A percentile compares a stretch with the other conserved stretches of the same genome.
Conservation (phyloP, 2,797 vertebrate genomes). For the Neosilurus mollespiculum region DNA sequence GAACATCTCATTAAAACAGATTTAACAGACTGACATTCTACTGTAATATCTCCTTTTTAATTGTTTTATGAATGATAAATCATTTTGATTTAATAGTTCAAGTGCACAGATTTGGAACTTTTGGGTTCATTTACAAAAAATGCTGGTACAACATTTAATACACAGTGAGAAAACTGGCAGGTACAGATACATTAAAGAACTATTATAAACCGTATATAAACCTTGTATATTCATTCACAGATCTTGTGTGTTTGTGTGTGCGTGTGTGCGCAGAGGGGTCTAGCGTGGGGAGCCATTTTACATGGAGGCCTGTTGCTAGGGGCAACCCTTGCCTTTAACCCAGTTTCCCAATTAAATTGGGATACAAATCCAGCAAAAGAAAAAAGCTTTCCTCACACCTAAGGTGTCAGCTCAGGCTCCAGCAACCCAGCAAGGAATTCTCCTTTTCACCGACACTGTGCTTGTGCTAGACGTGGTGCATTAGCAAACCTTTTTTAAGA, state of each 20-base stretch:
- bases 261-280: constrained; percentile 45
- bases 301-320: constrained; percentile 76
- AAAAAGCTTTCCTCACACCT: constrained; percentile 46
- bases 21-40: not conserved
- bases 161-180: not conserved
- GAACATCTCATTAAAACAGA: not conserved
- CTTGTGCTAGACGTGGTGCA: constrained; percentile 14
- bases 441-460: constrained; percentile 12
- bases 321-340: constrained; percentile 73
- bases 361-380: constrained; percentile 49
- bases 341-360: constrained; percentile 67
- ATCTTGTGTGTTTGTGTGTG: constrained; percentile 32
- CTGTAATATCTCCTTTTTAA: too few relatives aligned
- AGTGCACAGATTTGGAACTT: not conserved
- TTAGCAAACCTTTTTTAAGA: constrained; percentile 8
- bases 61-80: not conserved
- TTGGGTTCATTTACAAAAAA: not conserved
- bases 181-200: not conserved
- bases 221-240: not conserved
- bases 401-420: constrained; percentile 32
- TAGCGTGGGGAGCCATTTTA: constrained; percentile 67
- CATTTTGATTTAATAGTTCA: not conserved
- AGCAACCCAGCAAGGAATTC: constrained; percentile 23
- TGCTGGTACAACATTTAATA: not conserved
- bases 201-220: not conserved